Evolutionary conservation across 2,888 invertebrate species (phyloP).

Genomic region (Blera fallax): DNA sequence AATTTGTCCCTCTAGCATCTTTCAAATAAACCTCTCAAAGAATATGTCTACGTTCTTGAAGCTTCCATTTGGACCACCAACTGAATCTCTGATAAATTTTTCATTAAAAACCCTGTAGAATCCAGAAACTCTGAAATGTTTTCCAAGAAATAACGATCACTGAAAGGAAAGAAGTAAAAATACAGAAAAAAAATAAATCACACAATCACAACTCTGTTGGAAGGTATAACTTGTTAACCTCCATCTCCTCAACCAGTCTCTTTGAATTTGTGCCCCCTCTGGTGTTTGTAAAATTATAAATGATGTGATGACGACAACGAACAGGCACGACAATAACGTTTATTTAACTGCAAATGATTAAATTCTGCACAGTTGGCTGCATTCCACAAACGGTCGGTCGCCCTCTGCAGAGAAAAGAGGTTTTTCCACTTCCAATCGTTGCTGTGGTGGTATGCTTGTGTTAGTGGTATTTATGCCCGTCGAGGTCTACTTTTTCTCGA

Average conservation of each 20-base stretch:
- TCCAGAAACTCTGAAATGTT: neutral
- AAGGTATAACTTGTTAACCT: slow-evolving; percentile 58
- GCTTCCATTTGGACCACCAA: no score
- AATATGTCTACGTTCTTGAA: no score
- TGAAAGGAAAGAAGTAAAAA: neutral
- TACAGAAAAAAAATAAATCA: slow-evolving; percentile 26
- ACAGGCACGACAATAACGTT: slow-evolving; percentile 71
- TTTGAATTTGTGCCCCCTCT: slow-evolving; percentile 12
- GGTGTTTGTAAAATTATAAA: slow-evolving; percentile 37
- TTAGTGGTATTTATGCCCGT: slow-evolving; percentile 39
- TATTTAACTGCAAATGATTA: slow-evolving; percentile 72
- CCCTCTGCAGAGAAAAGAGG: slow-evolving; percentile 57
- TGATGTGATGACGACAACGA: slow-evolving; percentile 71
- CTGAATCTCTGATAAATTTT: neutral
- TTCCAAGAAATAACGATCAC: slow-evolving; percentile 2
- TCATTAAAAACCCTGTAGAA: neutral
- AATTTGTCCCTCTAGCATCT: no score
- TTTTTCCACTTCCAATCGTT: slow-evolving; percentile 57
- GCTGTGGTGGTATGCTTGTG: slow-evolving; percentile 6
- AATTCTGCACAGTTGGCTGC: slow-evolving; percentile 71
- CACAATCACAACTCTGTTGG: slow-evolving; percentile 38
- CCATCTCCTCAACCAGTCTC: slow-evolving; percentile 39
- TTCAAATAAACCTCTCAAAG: no score
- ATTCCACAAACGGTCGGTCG: slow-evolving; percentile 71
- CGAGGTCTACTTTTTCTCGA: slow-evolving; percentile 65